Evolutionary conservation across 2,113 vertebrate genomes (phyloP).

Genomic region (Porphyrio hochstetteri): DNA sequence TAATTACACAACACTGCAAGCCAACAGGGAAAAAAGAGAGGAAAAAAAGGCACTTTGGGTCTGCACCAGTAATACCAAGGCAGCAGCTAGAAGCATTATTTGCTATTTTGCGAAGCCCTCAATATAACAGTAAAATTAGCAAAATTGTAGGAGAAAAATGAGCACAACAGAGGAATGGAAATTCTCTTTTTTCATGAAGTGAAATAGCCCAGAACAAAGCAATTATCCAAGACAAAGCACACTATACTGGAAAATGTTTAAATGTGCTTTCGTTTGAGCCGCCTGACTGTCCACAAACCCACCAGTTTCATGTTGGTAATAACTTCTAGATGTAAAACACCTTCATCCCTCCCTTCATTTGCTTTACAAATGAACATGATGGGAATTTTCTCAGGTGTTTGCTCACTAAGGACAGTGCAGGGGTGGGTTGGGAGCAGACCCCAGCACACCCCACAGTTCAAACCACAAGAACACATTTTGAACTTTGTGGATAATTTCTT

Average conservation of each 20-base stretch:
- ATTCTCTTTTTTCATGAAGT: neutral
- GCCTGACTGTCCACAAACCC: neutral
- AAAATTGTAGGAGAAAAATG: neutral
- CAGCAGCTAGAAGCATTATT: neutral
- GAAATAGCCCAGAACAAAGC: neutral
- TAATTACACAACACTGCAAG: neutral
- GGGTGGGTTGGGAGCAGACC: accelerated
- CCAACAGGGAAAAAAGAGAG: neutral
- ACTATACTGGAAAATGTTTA: neutral
- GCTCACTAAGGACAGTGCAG: neutral
- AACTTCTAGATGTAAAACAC: neutral
- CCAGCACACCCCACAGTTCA: neutral
- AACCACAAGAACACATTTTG: neutral
- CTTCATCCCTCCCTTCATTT: neutral
- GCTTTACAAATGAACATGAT: neutral
- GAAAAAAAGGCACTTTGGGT: neutral
- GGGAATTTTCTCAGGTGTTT: neutral
- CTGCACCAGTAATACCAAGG: neutral
- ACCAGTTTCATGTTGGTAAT: neutral
- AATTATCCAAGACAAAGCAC: neutral
- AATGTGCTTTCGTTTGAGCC: neutral
- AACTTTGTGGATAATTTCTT: neutral
- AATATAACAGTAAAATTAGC: neutral
- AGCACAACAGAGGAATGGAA: neutral
- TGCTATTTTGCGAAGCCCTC: neutral